Evolutionary conservation across 2,113 vertebrate genomes (phyloP).

Genomic region (Podocnemis expansa): DNA sequence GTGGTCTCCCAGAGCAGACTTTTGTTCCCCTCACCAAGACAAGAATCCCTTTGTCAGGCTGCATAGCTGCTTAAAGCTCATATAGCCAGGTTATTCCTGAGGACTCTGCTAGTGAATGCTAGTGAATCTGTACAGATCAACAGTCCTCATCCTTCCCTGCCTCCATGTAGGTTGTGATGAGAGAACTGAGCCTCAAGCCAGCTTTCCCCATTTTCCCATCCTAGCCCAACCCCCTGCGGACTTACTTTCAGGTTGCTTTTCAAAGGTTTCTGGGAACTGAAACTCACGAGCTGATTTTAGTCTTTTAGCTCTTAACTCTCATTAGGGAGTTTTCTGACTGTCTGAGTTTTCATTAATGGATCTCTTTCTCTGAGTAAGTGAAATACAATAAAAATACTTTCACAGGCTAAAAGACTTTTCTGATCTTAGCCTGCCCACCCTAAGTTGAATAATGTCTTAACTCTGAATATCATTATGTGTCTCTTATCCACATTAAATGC

Average conservation of each 20-base stretch:
- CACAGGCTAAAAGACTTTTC: background rate
- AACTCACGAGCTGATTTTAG: background rate
- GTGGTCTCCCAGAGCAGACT: background rate
- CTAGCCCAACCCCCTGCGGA: background rate
- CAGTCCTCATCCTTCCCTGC: background rate
- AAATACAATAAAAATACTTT: background rate
- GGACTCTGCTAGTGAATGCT: background rate
- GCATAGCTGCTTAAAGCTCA: background rate
- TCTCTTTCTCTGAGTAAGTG: accelerated
- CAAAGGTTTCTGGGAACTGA: background rate
- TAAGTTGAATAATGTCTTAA: background rate
- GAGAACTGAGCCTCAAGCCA: background rate
- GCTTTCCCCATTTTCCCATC: background rate
- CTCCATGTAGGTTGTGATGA: background rate
- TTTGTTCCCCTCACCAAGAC: too few relatives aligned
- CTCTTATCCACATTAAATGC: background rate
- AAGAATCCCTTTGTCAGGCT: background rate
- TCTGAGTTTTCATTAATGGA: slow-evolving; percentile 9
- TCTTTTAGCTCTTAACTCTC: slow-evolving; percentile 6
- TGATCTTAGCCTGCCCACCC: background rate
- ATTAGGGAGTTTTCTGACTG: background rate
- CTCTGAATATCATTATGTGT: background rate
- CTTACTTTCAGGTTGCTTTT: background rate
- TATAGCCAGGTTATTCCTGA: background rate
- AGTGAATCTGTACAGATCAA: background rate